phyloP scores from a whole-genome alignment of 2,797 vertebrate species.

The Tolypeutes matacus region DNA sequence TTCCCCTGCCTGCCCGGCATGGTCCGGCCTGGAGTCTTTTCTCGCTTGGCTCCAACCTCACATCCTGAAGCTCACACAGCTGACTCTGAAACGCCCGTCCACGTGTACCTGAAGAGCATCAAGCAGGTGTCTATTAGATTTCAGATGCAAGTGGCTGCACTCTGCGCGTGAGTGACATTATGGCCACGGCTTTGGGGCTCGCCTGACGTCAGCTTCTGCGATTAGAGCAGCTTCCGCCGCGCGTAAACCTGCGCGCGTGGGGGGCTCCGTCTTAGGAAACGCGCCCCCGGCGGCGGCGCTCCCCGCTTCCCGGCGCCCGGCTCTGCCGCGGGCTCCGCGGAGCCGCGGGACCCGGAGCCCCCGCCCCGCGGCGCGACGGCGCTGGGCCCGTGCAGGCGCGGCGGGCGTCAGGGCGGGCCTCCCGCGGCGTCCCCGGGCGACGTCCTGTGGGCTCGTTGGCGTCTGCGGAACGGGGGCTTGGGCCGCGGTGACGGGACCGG shows the following conservation, averaged over 20 bases:
- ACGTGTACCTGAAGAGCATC: background rate
- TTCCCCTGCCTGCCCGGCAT: background rate
- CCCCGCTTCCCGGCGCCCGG: background rate
- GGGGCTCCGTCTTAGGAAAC: no score
- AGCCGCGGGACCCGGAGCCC: no score
- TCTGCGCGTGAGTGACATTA: background rate
- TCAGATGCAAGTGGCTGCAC: background rate
- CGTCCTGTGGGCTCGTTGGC: rapidly evolving
- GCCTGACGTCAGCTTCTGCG: background rate
- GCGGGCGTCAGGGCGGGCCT: background rate
- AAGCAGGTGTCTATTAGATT: background rate
- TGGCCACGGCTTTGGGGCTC: background rate
- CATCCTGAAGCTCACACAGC: background rate
- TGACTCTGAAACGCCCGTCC: background rate
- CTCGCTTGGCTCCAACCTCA: background rate
- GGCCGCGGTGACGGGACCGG: rapidly evolving
- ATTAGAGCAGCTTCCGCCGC: no score
- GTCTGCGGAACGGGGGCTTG: rapidly evolving
- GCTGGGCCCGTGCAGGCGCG: no score
- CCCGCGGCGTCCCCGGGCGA: background rate
- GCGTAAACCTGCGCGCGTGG: background rate
- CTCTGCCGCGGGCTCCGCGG: no score
- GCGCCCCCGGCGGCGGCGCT: no score
- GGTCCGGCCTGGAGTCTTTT: background rate
- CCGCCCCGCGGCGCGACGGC: no score